Base-by-base conservation (phyloP, 2,888 invertebrate genomes). In the Mayetiola destructor region DNA sequence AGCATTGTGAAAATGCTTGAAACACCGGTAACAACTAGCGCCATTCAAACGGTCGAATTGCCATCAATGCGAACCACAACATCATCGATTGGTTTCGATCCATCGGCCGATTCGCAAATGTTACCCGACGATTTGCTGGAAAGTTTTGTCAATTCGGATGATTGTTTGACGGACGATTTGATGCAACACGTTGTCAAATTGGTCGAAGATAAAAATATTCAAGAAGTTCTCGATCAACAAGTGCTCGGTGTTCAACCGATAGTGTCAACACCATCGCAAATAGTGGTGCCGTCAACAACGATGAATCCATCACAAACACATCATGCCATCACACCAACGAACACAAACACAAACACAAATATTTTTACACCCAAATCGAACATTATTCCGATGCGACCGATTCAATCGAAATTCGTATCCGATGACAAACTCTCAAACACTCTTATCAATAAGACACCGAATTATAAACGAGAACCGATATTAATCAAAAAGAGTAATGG, bases 401-500 rank as follows among this genome's bases (percentile, higher is more conserved):
- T 48, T 1, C 20, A 6, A 36, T 9, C 6, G n/a, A n/a, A n/a
- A n/a, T n/a, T n/a, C n/a, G n/a, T n/a, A n/a, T n/a, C n/a, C 10
- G 14, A n/a, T 52, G 16, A 52, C 6, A 54, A 32, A 16, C 48
- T 14, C 18, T 10, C 16, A 16, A 30, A 32, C 54, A 36, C 35
- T n/a, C n/a, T 35, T 14, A 18, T 30, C 32, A 32, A 9, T 8
- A 32, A 5, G 1, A 53, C 53, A 30, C 52, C 52, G 10, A 30
- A 12, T 3, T 8, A 16, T 10, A 59, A 58, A 42, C 80, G 79
- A 63, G 77, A 82, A 62, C 80, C 81, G 0, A 82, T 84, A 59
- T 85, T 87, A 70, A 82, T 87, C 61, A 77, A 87, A 10, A 74
- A 86, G 20, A 77, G 81, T 20, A 85, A 86, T 67, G 87, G 87